Base-by-base conservation (phyloP, 2,113 vertebrate genomes). In the Grallaria varia region DNA sequence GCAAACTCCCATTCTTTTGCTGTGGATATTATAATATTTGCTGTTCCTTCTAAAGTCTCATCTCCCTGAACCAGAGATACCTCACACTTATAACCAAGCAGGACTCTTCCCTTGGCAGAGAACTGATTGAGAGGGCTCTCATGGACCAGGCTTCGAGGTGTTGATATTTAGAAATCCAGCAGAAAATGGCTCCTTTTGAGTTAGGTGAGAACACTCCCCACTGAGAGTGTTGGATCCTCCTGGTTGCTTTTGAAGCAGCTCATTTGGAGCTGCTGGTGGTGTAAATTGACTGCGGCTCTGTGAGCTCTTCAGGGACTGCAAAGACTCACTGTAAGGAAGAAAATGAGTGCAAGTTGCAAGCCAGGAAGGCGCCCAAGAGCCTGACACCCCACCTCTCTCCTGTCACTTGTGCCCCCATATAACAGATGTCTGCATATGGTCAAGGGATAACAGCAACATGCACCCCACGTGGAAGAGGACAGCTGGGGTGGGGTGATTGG, bases 161-260 rank as follows among this genome's bases (percentile, higher is more conserved):
- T 7, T 44, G 84, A 12, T 78, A 47, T 72, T 92, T 90, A 80
- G 90, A 90, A 94, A 89, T 42, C 40, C 52, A 83, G 50, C 59
- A 68, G 79, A 83, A 95, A 88, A 55, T 14, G 6, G 12, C 55
- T 89, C 55, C 25, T 74, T 95, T 73, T 88, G 63, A 37, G 1
- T 87, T 71, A 74, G 47, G 73, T 93, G 68, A 66, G 71, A 91
- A 84, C 4, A 4, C 45, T 78, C 39, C 89, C 56, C 17, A 10
- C 42, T 59, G 90, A 62, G 88, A 74, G 55, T 0, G 0, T 42
- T 95, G 63, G 37, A 59, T 88, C 49, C 9, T 89, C 40, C 37
- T n/a, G 56, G n/a, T 21, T 72, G 68, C 60, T 91, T 95, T 89
- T 78, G 94, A 95, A 93, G 89, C 71, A 64, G 20, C 59, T 74